Base-by-base conservation (phyloP, 2,888 invertebrate genomes). In the Leucoptera coffeella region DNA sequence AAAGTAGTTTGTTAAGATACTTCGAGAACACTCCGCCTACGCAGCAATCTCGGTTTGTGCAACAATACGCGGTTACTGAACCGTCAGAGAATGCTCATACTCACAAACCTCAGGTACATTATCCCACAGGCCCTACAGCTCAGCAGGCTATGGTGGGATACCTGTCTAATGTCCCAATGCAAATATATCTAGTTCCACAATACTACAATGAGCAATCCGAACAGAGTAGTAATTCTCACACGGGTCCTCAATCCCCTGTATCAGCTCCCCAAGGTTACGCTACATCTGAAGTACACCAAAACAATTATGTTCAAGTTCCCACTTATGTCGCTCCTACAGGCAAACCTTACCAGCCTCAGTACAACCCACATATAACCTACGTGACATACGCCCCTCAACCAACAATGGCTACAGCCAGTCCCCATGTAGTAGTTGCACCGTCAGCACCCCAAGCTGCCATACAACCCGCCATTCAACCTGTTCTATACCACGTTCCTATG, bases 141-240 rank as follows among this genome's bases (percentile, higher is more conserved):
- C 61, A 61, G 29, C 61, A 60, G 33, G 49, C 58, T 2, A 52
- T 58, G 53, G 51, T 61, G 7, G 58, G 64, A n/a, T 67, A 69
- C 35, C 34, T 61, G 14, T 59, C 67, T 2, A 69, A 64, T 31
- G 46, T 65, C 12, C 67, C 69, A 11, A 62, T 67, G 62, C 64
- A 65, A 40, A 51, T 67, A 39, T 65, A 62, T 45, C 43, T 67
- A 44, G 57, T 67, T 33, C 67, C 67, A 2, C 64, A 64, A 35
- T 64, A 65, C 37, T 59, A 59, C 30, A 50, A 46, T 19, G 54
- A 59, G 3, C 48, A 39, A 7, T 22, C 45, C 2, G 50, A 44
- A 11, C 56, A 48, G 31, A 30, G 40, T 2, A 35, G 33, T 2
- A 40, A 36, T 23, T 21, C 38, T 2, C 43, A 47, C 15, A 30